Evolutionary conservation across 2,888 invertebrate species (phyloP), one percentile per base, ranked within the genome.

Genomic region (Lycophotia porphyrea): DNA sequence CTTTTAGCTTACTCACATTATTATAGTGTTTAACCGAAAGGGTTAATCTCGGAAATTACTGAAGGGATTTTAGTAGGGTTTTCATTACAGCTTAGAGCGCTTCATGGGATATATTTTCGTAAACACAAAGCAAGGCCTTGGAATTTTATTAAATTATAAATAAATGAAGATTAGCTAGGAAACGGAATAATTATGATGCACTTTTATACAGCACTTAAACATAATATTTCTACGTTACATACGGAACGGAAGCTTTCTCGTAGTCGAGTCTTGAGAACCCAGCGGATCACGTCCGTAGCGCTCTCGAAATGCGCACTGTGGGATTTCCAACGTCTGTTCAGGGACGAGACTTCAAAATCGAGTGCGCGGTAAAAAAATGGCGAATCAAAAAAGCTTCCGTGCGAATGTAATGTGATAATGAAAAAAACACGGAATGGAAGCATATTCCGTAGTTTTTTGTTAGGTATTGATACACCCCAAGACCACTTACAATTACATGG

Each of bases 21-120:
- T 42, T 42, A 60, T 60, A 60, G 58, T 67, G n/a, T 67, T 55
- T 18, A 39, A 4, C 60, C 36, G 15, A 80, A 71, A 71, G 36
- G 61, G 71, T 70, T 47, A 77, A 80, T 63, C 49, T 61, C n/a
- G 36, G 61, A 52, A 80, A 71, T 71, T 52, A 71, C 49, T 47
- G 47, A 27, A 36, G 71, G 52, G 72, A 63, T 63, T 80, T 71
- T 52, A 63, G 31, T 42, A 63, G 31, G 72, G 27, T 76, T 71
- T 61, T 71, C 61, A 80, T 63, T 44, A 44, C 31, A 44, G 31
- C 49, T 31, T 47, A 44, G 3, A 31, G 34, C 15, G n/a, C 1
- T 70, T n/a, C 4, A n/a, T 5, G 27, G 24, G 2, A 34, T 42
- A 49, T 27, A 42, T 31, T 61, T 79, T 60, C 34, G 18, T 11